A percentile compares a stretch with the other conserved stretches of the same genome.
phyloP scores from a whole-genome alignment of 2,113 vertebrate species.

The Tyrannus savana region DNA sequence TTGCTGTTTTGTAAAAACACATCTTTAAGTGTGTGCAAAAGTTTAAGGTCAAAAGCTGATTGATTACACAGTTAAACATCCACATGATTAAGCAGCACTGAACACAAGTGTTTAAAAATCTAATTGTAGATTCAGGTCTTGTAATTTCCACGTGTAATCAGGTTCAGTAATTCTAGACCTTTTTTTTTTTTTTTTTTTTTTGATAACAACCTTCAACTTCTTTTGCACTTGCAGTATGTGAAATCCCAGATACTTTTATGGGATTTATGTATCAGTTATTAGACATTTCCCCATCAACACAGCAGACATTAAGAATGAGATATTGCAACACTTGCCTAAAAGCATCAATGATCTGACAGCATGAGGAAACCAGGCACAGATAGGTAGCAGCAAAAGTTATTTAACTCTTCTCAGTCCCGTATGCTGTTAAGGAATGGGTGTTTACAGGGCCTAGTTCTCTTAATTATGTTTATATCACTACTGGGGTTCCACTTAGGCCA shows the following conservation, averaged over 20 bases:
- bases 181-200: neutral
- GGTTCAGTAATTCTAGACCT: neutral
- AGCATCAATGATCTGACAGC: neutral
- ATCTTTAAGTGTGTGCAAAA: neutral
- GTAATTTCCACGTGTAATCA: neutral
- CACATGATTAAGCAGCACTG: neutral
- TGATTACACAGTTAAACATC: neutral
- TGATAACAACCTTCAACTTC: neutral
- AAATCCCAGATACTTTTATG: neutral
- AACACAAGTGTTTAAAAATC: neutral
- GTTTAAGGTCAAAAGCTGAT: neutral
- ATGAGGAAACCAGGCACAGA: neutral
- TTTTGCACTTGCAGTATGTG: neutral
- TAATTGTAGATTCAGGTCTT: neutral
- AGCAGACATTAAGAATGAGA: neutral
- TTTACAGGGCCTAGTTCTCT: accelerated
- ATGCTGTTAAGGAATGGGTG: neutral
- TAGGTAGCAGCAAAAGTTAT: neutral
- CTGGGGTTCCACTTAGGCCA: neutral
- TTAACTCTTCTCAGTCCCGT: neutral
- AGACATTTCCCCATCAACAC: neutral
- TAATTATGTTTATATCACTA: neutral
- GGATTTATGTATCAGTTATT: neutral
- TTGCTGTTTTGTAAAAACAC: neutral
- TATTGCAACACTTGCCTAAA: neutral